These are phyloP conservation scores for Siphlonurus alternatus DNA, from an alignment of 2,888 invertebrate species.

Conservation along the genomic window DNA sequence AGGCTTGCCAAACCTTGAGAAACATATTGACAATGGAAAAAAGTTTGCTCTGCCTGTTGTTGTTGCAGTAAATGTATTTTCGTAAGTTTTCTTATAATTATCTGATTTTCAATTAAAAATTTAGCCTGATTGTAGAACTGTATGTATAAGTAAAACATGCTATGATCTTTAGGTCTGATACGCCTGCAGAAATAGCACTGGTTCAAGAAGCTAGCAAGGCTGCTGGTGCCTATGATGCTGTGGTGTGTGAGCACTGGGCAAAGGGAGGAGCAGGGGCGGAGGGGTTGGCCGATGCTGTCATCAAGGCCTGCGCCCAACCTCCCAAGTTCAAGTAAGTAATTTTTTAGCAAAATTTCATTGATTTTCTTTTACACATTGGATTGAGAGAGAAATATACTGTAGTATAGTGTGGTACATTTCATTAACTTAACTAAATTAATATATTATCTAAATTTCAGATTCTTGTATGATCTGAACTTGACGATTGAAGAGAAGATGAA, in stretches of 20 bases:
- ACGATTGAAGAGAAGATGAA: conserved; percentile 75
- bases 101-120: not conserved
- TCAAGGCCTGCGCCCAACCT: conserved; percentile 49
- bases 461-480: conserved; percentile 49
- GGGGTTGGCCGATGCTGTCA: conserved; percentile 73
- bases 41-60: conserved; percentile 87
- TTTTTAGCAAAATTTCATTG: too few species aligned
- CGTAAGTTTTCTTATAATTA: conserved; percentile 33
- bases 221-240: conserved; percentile 75
- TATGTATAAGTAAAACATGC: not conserved
- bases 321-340: conserved; percentile 30
- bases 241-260: conserved; percentile 78
- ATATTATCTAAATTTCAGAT: too few species aligned
- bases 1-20: conserved; percentile 77
- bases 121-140: not conserved
- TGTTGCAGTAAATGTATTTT: conserved; percentile 79
- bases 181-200: conserved; percentile 62
- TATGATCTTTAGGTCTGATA: conserved; percentile 67
- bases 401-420: too few species aligned
- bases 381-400: too few species aligned
- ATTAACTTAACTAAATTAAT: not conserved
- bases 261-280: conserved; percentile 77
- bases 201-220: conserved; percentile 51
- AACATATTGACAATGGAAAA: conserved; percentile 84
- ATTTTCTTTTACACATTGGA: too few species aligned